A percentile compares a stretch with the other conserved stretches of the same genome.
phyloP scores from a whole-genome alignment of 2,888 invertebrate species.

The Pyrrhia umbra region DNA sequence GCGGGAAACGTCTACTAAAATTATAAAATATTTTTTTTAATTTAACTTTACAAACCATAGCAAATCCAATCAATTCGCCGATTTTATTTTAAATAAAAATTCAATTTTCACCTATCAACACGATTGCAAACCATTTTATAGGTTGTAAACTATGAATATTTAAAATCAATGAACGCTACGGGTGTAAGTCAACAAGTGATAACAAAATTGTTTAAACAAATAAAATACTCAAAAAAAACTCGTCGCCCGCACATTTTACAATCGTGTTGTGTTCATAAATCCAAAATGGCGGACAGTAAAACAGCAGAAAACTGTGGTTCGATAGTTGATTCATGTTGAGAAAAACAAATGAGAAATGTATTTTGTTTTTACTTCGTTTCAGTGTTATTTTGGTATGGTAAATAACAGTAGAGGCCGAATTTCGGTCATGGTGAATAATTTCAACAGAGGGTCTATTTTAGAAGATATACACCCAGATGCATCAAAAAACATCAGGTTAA shows the following conservation, averaged over 20 bases:
- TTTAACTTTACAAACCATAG: neutral
- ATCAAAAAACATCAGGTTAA: too few relatives aligned
- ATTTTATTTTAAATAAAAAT: constrained; percentile 8
- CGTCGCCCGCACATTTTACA: constrained; percentile 9
- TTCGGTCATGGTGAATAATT: too few relatives aligned
- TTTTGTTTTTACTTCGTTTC: constrained; percentile 5
- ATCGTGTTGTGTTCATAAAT: constrained; percentile 52
- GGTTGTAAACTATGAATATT: constrained; percentile 51
- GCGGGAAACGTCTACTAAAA: too few relatives aligned
- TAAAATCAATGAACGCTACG: constrained; percentile 55
- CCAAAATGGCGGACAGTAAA: constrained; percentile 34
- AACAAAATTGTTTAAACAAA: constrained; percentile 16
- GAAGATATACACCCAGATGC: too few relatives aligned
- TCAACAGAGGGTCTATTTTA: too few relatives aligned
- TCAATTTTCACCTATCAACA: neutral
- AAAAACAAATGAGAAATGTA: constrained; percentile 24
- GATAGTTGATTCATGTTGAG: constrained; percentile 38
- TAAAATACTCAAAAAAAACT: neutral
- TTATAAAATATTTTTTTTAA: neutral
- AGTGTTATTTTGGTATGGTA: neutral
- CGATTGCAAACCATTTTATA: constrained; percentile 37
- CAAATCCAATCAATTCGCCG: neutral
- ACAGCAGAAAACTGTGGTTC: constrained; percentile 36
- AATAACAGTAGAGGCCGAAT: neutral
- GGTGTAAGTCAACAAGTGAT: constrained; percentile 37